Evolutionary conservation across 2,113 vertebrate species (phyloP).

Genomic region (Solenodon paradoxus): DNA sequence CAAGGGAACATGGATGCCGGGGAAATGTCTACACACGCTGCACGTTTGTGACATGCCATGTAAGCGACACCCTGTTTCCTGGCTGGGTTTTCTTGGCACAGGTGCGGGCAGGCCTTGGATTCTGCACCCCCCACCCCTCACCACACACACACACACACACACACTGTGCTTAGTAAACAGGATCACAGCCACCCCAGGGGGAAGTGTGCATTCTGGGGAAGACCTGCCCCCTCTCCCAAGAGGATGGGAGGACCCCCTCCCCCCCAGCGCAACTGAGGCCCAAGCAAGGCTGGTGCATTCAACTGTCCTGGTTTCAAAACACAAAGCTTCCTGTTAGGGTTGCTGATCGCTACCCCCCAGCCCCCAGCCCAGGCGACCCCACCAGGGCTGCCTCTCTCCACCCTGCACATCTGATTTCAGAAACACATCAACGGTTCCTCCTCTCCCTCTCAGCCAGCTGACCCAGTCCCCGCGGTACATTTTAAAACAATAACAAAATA

Average conservation of each 20-base stretch:
- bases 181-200: background rate
- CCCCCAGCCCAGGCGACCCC: constrained; percentile 38
- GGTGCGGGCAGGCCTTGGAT: constrained; percentile 56
- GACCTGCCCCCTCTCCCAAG: background rate
- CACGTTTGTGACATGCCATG: constrained; percentile 66
- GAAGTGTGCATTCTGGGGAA: constrained; percentile 11
- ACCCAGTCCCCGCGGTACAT: constrained; percentile 18
- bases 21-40: constrained; percentile 68
- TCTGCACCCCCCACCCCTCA: background rate
- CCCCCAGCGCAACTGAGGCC: constrained; percentile 68
- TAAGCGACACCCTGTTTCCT: constrained; percentile 69
- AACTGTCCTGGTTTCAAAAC: constrained; percentile 64
- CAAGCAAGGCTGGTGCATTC: constrained; percentile 47
- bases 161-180: constrained; percentile 64
- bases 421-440: constrained; percentile 19
- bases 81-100: constrained; percentile 71
- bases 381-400: constrained; percentile 50
- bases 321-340: constrained; percentile 74
- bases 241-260: constrained; percentile 48
- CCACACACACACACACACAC: background rate
- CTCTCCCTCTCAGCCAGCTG: background rate
- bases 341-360: constrained; percentile 52
- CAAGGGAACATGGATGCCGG: constrained; percentile 63
- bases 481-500: constrained; percentile 55
- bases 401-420: constrained; percentile 60